Percentiles rank a stretch among this genome's conserved stretches.
Conservation (phyloP, 2,888 invertebrate species). For the Torymus texanus region DNA sequence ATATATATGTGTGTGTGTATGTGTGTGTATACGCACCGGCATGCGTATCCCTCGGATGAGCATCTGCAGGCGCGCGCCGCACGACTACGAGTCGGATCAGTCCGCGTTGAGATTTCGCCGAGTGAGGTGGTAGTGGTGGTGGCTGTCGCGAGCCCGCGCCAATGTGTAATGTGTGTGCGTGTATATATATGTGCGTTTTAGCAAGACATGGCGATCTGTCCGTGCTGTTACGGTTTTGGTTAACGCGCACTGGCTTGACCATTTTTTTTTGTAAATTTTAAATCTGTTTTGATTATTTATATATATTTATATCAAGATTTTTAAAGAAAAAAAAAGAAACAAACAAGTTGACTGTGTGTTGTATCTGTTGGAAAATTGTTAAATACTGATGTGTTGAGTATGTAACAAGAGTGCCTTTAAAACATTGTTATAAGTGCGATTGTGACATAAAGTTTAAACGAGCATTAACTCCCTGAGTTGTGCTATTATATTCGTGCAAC, state of each 20-base stretch:
- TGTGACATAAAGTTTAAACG: no score
- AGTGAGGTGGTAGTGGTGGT: slow-evolving; percentile 18
- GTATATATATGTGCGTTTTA: not conserved
- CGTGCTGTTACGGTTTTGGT: slow-evolving; percentile 33
- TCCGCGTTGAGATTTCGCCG: slow-evolving; percentile 68
- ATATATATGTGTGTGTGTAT: not conserved
- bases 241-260: not conserved
- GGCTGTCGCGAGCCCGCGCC: not conserved
- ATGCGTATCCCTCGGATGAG: slow-evolving; percentile 62
- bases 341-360: no score
- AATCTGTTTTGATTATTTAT: no score
- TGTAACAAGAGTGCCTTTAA: no score
- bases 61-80: slow-evolving; percentile 53
- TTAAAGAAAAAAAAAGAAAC: no score
- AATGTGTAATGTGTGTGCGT: not conserved
- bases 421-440: no score
- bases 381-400: no score
- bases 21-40: slow-evolving; percentile 8
- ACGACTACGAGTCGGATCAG: slow-evolving; percentile 59
- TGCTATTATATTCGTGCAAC: no score
- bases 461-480: no score
- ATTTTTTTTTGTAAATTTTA: no score
- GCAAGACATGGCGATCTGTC: slow-evolving; percentile 29
- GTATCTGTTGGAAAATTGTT: no score
- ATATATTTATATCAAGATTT: no score